Evolutionary conservation across 1,140 invertebrate species (phyloP), one percentile per base, ranked within the genome.

Genomic region (Camponotus pennsylvanicus): DNA sequence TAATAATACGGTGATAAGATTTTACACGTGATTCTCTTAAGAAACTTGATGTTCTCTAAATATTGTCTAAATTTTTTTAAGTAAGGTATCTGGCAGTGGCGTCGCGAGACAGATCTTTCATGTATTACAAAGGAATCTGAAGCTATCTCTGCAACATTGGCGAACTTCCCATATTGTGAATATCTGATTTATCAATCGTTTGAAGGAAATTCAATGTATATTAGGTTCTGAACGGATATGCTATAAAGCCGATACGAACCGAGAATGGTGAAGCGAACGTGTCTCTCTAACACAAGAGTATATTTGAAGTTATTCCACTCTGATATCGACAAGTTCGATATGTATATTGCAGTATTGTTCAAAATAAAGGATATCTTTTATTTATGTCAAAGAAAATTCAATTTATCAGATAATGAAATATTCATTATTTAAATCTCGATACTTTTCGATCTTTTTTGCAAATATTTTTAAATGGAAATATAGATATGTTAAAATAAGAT

Each of bases 131-230:
- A 67, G 42, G n/a, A 52, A 79, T 79, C 32, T 15, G 13, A 45
- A 66, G 18, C 27, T 67, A 49, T 52, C 21, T 37, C 40, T 52
- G 45, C 45, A 32, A 67, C 57, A 45, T 76, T n/a, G 3, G 34
- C 8, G 18, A 79, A 37, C 37, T 79, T 78, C 9, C 37, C 40
- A 79, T 67, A 32, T 59, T 45, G 1, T 34, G 42, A 67, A 71
- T 57, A 59, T 59, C 37, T 42, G 18, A 71, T 71, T 80, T 80
- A 71, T 71, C 66, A 82, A 82, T 71, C 67, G 52, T 71, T 71
- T 71, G 67, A 71, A 42, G 27, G 37, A 82, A 82, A 71, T 59
- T 82, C 52, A 32, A 82, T 82, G 49, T 52, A 59, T 71, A 82
- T 70, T 59, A 80, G 52, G 27, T 80, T 80, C 21, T 57, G 66